phyloP scores from a whole-genome alignment of 2,113 vertebrate species.

The Cyphomyrus plagiostoma region DNA sequence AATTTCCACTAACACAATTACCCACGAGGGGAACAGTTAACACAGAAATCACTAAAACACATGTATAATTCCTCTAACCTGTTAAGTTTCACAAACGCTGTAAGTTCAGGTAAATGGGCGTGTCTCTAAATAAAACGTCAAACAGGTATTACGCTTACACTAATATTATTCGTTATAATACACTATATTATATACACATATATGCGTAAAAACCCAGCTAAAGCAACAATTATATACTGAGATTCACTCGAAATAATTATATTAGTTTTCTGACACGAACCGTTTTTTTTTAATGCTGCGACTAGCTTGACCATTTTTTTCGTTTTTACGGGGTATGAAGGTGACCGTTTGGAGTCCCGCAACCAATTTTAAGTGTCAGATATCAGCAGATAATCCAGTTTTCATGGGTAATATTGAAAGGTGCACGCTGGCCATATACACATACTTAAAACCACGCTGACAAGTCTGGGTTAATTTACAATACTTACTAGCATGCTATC shows the following conservation, averaged over 20 bases:
- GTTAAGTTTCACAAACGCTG: neutral
- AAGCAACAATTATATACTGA: neutral
- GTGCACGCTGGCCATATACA: neutral
- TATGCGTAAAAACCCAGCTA: neutral
- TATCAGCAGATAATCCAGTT: neutral
- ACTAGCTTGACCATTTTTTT: neutral
- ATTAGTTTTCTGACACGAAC: neutral
- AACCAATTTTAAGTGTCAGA: neutral
- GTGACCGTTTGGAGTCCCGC: neutral
- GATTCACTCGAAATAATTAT: neutral
- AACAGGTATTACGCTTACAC: neutral
- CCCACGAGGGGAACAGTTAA: neutral
- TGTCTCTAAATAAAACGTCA: neutral
- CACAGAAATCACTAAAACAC: neutral
- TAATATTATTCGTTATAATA: neutral
- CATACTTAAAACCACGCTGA: neutral
- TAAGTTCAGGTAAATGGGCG: neutral
- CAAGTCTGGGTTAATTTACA: slow-evolving; percentile 27
- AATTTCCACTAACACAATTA: neutral
- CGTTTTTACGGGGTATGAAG: neutral
- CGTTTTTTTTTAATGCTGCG: neutral
- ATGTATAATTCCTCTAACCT: neutral
- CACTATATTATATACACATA: neutral
- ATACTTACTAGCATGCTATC: slow-evolving; percentile 69
- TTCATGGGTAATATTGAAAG: neutral